A percentile compares a stretch with the other conserved stretches of the same genome.
phyloP scores from a whole-genome alignment of 2,797 vertebrate genomes.

The Xiphorhynchus erythropygius region DNA sequence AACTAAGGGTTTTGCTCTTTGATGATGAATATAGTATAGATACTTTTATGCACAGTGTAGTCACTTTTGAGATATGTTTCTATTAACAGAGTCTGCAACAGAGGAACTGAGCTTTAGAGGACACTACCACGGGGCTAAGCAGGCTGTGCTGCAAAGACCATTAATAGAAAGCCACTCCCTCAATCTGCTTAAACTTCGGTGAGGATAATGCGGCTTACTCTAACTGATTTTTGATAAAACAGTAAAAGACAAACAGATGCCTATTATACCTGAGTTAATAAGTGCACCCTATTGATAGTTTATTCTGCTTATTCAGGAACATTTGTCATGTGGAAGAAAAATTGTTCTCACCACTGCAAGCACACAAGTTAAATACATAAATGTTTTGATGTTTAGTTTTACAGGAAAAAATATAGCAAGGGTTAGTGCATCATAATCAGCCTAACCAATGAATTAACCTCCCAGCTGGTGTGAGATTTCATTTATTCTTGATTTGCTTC shows the following conservation, averaged over 20 bases:
- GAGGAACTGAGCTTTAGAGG: not conserved
- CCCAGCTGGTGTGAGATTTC: not conserved
- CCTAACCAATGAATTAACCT: not conserved
- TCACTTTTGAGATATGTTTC: not conserved
- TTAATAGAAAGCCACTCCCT: conserved; percentile 34
- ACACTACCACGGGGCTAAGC: not conserved
- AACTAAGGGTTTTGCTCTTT: not conserved
- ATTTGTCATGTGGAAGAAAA: not conserved
- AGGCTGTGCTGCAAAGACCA: not conserved
- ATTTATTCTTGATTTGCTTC: not conserved
- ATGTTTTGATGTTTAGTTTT: not conserved
- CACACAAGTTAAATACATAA: not conserved
- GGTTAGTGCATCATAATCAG: conserved; percentile 8
- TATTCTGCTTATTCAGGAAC: not conserved
- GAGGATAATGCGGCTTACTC: conserved; percentile 21
- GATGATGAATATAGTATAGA: not conserved
- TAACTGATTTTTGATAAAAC: conserved; percentile 47
- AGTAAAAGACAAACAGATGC: not conserved
- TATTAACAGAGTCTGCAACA: not conserved
- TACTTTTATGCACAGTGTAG: not conserved
- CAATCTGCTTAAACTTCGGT: conserved; percentile 38
- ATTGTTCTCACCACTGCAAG: not conserved
- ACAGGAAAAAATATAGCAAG: not conserved
- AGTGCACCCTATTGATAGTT: not conserved
- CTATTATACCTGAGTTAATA: not conserved